These are phyloP conservation scores for Archivesica marissinica DNA, from an alignment of 1,140 invertebrate species.

Conservation along the genomic window DNA sequence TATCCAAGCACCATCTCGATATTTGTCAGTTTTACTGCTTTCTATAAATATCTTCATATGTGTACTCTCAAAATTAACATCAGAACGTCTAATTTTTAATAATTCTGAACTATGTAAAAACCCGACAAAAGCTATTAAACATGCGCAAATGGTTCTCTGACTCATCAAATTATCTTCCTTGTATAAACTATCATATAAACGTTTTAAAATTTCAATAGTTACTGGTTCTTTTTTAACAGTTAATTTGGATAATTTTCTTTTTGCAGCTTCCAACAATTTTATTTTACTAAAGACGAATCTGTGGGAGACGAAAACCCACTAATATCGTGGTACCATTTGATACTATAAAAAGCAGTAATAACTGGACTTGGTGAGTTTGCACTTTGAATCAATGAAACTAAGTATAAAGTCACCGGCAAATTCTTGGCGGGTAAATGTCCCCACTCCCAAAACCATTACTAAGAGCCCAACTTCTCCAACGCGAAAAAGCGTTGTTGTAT, in stretches of 20 bases:
- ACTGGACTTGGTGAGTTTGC: neutral
- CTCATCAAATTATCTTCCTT: neutral
- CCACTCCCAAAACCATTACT: constrained; percentile 29
- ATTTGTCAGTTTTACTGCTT: constrained; percentile 27
- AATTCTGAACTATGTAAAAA: constrained; percentile 35
- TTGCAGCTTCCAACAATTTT: neutral
- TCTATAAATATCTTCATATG: constrained; percentile 15
- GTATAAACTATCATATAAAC: neutral
- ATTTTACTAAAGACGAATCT: constrained; percentile 13
- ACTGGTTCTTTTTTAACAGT: constrained; percentile 10
- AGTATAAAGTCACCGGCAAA: constrained; percentile 26
- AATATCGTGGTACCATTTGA: constrained; percentile 11
- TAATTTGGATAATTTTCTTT: neutral
- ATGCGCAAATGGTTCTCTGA: constrained; percentile 17
- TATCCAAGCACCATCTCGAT: constrained; percentile 38
- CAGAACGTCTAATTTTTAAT: neutral
- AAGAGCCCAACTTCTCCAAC: constrained; percentile 41
- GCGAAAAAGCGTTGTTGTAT: constrained; percentile 7
- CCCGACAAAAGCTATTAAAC: constrained; percentile 9
- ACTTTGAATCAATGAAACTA: neutral
- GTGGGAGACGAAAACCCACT: neutral
- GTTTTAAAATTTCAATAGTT: neutral
- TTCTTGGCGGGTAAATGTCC: constrained; percentile 44
- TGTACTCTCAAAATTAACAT: neutral
- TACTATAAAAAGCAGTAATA: neutral